Conservation (phyloP, 2,888 invertebrate species). For the Nemotelus pantherinus region DNA sequence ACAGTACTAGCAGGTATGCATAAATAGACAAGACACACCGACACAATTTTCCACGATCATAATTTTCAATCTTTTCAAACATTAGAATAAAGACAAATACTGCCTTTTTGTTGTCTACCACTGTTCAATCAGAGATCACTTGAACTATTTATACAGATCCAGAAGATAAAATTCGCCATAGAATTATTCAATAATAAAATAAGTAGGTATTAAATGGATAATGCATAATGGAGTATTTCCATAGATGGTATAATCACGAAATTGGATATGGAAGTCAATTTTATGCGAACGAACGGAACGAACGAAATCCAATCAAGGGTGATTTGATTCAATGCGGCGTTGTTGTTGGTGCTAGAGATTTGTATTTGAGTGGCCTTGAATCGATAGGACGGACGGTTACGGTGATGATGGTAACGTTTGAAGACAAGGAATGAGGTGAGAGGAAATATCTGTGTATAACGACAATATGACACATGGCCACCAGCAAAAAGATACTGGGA, state of each 20-base stretch:
- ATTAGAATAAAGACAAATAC: constrained; percentile 5
- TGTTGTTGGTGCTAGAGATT: neutral
- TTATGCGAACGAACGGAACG: constrained; percentile 17
- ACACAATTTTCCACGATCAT: neutral
- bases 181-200: constrained; percentile 39
- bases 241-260: constrained; percentile 41
- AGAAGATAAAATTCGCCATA: constrained; percentile 19
- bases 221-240: constrained; percentile 37
- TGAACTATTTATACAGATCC: neutral
- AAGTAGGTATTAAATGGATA: constrained; percentile 41
- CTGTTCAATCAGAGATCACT: neutral
- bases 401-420: neutral
- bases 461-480: neutral
- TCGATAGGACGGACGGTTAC: neutral
- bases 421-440: constrained; percentile 13
- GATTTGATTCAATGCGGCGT: constrained; percentile 26
- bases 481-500: no score
- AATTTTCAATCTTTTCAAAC: constrained; percentile 18
- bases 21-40: neutral
- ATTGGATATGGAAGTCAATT: constrained; percentile 40
- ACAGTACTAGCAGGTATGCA: neutral
- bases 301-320: constrained; percentile 24
- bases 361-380: constrained; percentile 27
- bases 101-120: neutral
- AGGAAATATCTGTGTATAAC: neutral